Percentiles rank a stretch among this genome's conserved stretches.
Conservation (phyloP, 1,140 invertebrate species). For the Holotrichia oblita region DNA sequence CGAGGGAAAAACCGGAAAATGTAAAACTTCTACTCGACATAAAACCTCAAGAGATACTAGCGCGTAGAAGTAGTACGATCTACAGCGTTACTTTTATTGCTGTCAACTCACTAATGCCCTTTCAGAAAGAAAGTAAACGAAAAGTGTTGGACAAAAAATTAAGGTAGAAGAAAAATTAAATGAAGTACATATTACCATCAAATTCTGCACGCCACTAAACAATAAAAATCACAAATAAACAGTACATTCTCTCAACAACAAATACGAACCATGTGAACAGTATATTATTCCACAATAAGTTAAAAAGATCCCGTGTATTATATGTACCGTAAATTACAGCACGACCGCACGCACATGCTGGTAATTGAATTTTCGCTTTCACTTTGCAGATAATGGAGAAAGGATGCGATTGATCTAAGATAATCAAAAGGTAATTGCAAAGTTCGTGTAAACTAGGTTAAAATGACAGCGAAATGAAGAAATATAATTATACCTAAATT, state of each 20-base stretch:
- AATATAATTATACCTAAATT: background rate
- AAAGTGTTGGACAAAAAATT: background rate
- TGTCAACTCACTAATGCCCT: background rate
- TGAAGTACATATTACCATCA: background rate
- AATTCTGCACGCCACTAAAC: background rate
- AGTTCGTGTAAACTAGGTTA: constrained; percentile 1
- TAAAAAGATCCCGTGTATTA: background rate
- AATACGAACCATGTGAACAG: background rate
- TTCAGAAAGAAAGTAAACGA: background rate
- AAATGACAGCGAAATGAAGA: background rate
- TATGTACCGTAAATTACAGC: constrained; percentile 1
- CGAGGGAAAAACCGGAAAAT: background rate
- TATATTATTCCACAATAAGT: constrained; percentile 7
- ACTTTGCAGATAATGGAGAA: constrained; percentile 14
- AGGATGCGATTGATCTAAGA: background rate
- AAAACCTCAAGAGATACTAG: background rate
- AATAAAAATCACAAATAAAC: background rate
- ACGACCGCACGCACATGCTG: background rate
- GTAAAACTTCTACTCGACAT: constrained; percentile 4
- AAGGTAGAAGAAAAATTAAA: background rate
- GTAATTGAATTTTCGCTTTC: constrained; percentile 33
- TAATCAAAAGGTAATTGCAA: background rate
- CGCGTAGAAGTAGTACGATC: constrained; percentile 16
- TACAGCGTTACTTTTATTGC: constrained; percentile 15
- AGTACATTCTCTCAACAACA: background rate